These are phyloP conservation scores for Chromobotia macracanthus DNA, from an alignment of 2,797 vertebrate genomes.

Conservation along the genomic window DNA sequence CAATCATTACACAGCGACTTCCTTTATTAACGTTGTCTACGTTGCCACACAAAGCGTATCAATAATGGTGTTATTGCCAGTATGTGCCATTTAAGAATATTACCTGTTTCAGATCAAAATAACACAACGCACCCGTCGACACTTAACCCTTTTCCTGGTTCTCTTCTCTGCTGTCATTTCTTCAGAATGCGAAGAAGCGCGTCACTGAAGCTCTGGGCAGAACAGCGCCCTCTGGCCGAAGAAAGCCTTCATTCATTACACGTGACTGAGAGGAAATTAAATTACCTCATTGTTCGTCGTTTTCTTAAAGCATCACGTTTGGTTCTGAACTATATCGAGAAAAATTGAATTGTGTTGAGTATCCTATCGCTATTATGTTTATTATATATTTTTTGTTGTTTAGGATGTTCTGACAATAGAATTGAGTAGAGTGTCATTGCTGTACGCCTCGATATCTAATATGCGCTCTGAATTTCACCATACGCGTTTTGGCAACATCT, in stretches of 20 bases:
- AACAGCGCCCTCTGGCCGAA: constrained; percentile 33
- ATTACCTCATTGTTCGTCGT: not conserved
- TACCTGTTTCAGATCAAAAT: constrained; percentile 28
- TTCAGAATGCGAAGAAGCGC: constrained; percentile 17
- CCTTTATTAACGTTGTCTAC: not conserved
- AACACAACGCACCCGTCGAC: constrained; percentile 16
- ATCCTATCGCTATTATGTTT: not conserved
- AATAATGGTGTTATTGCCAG: not conserved
- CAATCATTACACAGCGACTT: not conserved
- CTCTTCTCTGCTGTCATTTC: constrained; percentile 14
- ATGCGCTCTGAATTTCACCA: not conserved
- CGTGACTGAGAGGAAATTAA: not conserved
- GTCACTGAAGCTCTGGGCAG: not conserved
- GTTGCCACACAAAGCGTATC: not conserved
- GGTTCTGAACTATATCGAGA: not conserved
- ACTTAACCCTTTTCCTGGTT: constrained; percentile 1
- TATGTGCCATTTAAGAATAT: not conserved
- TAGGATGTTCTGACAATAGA: not conserved
- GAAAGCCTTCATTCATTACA: too few relatives aligned
- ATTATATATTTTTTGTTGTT: not conserved
- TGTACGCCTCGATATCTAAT: not conserved
- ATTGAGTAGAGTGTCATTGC: not conserved
- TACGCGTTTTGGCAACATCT: too few relatives aligned
- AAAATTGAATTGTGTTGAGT: not conserved
- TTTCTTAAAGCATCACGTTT: constrained; percentile 29